Evolutionary conservation across 2,888 invertebrate genomes (phyloP).

Genomic region (Ischnus inquisitorius): DNA sequence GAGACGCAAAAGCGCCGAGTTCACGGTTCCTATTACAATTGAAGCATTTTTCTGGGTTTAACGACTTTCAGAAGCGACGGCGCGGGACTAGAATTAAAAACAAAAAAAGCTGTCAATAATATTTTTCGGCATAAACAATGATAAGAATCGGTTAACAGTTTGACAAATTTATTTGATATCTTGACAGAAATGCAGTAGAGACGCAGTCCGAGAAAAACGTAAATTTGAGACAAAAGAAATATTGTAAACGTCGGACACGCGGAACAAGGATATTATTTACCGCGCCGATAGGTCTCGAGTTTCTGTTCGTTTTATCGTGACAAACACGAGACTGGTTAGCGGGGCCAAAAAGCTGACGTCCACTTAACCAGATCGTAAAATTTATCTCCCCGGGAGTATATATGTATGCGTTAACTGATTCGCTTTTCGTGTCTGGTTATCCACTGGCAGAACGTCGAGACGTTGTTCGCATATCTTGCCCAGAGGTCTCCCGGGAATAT

Average conservation of each 20-base stretch:
- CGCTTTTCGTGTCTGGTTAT: conserved; percentile 35
- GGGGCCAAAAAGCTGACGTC: conserved; percentile 17
- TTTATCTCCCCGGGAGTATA: conserved; percentile 15
- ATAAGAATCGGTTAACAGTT: no score
- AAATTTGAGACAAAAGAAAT: neutral
- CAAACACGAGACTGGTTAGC: neutral
- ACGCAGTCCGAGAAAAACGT: neutral
- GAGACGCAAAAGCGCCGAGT: conserved; percentile 5
- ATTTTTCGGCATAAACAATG: no score
- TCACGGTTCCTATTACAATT: neutral
- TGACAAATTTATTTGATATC: no score
- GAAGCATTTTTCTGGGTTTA: neutral
- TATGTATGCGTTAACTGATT: conserved; percentile 7
- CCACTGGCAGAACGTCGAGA: conserved; percentile 33
- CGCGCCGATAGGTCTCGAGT: neutral
- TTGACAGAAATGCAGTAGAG: no score
- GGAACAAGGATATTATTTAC: neutral
- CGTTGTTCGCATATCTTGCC: conserved; percentile 52
- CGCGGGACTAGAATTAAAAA: neutral
- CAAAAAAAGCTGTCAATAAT: no score
- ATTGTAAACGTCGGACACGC: neutral
- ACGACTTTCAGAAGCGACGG: neutral
- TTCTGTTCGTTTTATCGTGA: neutral
- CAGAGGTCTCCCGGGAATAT: conserved; percentile 36
- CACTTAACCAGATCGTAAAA: conserved; percentile 35